These are phyloP conservation scores for Ochotona curzoniae DNA, from an alignment of 2,113 vertebrate genomes.

Conservation along the genomic window DNA sequence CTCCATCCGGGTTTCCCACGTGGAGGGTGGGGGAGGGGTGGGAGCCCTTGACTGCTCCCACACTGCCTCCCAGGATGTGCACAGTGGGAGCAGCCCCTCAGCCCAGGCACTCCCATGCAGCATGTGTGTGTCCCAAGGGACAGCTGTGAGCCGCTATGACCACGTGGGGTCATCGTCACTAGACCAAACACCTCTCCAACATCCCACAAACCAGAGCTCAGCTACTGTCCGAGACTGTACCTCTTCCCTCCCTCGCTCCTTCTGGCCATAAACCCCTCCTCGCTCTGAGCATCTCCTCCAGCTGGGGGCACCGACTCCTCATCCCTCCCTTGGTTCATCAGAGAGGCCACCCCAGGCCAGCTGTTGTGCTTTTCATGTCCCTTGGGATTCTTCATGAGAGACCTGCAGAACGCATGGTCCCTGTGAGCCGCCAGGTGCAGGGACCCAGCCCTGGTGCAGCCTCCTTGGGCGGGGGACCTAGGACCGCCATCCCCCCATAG, in stretches of 20 bases:
- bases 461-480: not conserved
- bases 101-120: no score
- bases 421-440: not conserved
- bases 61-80: no score
- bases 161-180: no score
- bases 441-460: not conserved
- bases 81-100: no score
- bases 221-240: not conserved
- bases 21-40: no score
- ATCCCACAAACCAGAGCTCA: not conserved
- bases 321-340: not conserved
- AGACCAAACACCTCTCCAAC: no score
- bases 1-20: no score
- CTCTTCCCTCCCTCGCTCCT: not conserved
- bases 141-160: no score
- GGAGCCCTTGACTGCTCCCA: no score
- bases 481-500: not conserved
- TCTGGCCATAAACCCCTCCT: not conserved
- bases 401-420: not conserved
- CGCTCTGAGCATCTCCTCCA: not conserved
- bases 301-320: not conserved
- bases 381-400: not conserved
- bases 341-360: not conserved
- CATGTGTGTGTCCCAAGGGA: no score
- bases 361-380: no score